These are phyloP conservation scores for Megaceryle torquata DNA, from an alignment of 2,113 vertebrate genomes.

Conservation along the genomic window DNA sequence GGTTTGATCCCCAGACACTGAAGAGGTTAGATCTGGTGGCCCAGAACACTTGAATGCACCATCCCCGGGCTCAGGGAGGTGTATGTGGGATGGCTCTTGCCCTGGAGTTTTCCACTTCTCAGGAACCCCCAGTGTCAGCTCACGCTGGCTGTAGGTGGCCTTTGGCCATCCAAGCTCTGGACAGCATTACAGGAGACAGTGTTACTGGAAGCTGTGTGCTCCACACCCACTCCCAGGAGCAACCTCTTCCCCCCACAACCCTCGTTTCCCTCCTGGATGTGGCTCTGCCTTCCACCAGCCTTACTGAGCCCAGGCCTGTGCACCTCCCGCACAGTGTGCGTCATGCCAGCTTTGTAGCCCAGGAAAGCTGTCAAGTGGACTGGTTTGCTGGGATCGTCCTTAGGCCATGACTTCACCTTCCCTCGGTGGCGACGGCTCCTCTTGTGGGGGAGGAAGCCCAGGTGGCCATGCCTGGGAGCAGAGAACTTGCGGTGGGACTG, in stretches of 20 bases:
- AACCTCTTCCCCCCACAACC: not conserved
- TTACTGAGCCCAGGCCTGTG: conserved; percentile 80
- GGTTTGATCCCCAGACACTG: too few species aligned
- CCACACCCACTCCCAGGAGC: not conserved
- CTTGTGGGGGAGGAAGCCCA: conserved; percentile 81
- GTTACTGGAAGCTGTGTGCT: not conserved
- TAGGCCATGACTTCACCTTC: conserved; percentile 82
- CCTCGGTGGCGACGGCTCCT: conserved; percentile 78
- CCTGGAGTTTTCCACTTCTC: not conserved
- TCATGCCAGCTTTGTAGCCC: conserved; percentile 86
- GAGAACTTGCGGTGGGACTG: conserved; percentile 85
- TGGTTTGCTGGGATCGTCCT: conserved; percentile 77
- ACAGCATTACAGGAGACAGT: not conserved
- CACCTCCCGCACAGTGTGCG: conserved; percentile 77
- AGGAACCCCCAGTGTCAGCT: not conserved
- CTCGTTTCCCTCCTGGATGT: not conserved
- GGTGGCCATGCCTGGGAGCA: conserved; percentile 79
- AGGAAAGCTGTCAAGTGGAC: conserved; percentile 82
- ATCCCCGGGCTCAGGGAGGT: too few species aligned
- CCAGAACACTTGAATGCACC: not conserved
- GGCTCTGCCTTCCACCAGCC: not conserved
- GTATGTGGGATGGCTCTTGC: not conserved
- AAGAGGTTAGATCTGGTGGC: too few species aligned
- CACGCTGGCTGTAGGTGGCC: not conserved
- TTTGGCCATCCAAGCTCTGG: not conserved